phyloP scores from a whole-genome alignment of 2,797 vertebrate genomes.

The Platyrinchus mystaceus region DNA sequence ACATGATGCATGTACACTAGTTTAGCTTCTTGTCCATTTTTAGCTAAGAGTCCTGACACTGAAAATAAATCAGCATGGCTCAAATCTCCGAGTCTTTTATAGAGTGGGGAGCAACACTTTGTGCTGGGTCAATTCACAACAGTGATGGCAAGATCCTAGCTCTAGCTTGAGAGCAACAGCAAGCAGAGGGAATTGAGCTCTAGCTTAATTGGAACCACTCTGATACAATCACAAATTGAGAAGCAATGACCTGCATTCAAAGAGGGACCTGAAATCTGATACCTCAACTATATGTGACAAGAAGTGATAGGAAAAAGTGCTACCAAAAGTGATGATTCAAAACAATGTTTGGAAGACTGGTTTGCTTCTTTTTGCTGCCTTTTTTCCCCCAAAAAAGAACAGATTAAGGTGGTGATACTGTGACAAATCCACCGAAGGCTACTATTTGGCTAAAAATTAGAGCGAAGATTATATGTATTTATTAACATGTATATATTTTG shows the following conservation, averaged over 20 bases:
- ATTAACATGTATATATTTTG: background rate
- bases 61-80: background rate
- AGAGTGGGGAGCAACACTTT: background rate
- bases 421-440: background rate
- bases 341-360: background rate
- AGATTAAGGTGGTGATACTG: background rate
- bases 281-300: background rate
- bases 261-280: background rate
- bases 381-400: background rate
- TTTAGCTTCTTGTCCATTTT: background rate
- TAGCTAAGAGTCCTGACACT: background rate
- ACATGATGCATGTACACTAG: background rate
- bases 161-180: background rate
- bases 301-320: background rate
- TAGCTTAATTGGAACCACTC: background rate
- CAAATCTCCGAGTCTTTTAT: background rate
- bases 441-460: background rate
- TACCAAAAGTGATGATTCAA: background rate
- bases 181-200: background rate
- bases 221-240: background rate
- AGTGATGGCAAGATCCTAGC: background rate
- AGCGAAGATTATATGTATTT: background rate
- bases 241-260: background rate
- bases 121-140: background rate
- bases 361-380: background rate